Evolutionary conservation across 2,888 invertebrate species (phyloP), one percentile per base, ranked within the genome.

Genomic region (Apocheima hispidaria): DNA sequence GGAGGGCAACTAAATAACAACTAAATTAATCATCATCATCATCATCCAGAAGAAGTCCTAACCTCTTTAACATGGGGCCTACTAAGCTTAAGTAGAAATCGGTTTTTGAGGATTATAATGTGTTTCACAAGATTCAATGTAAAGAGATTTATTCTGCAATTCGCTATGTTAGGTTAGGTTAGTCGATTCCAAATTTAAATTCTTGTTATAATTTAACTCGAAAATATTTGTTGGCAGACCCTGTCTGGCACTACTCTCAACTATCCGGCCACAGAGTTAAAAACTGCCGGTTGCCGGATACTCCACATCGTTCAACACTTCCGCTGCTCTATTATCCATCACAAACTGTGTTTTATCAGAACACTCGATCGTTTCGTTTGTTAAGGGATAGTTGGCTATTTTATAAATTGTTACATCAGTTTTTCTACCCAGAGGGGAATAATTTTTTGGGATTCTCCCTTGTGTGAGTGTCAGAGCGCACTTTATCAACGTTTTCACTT

Each of bases 311-410:
- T 21, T 40, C 51, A 7, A 16, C 26, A 14, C 16, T 51, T 26
- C 50, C 50, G 23, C 33, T 21, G 21, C 46, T 35, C 60, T 54
- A 53, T 40, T 46, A 54, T 23, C 52, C 49, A 49, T 49, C 49
- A 54, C 53, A 60, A 61, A 65, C 57, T 57, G 61, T 63, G 65
- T 63, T 60, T 64, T 63, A 66, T 59, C 30, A n/a, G 20, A 30
- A 48, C 46, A 53, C 54, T 60, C 38, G 33, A 63, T 57, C 50
- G 61, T 56, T 60, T 54, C 57, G 63, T 65, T 69, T 66, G 69
- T 63, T 69, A 66, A 53, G 44, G 41, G 14, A 62, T 59, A 44
- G 63, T 46, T 50, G 49, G 50, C 62, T 55, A 59, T 65, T 59
- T 54, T 28, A 21, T 9, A 10, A 46, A 54, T 18, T 30, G 28